Percentiles rank a stretch among this genome's conserved stretches.
These are phyloP conservation scores for Platorchestia sp. DNA, from an alignment of 1,140 invertebrate genomes.

Conservation along the genomic window DNA sequence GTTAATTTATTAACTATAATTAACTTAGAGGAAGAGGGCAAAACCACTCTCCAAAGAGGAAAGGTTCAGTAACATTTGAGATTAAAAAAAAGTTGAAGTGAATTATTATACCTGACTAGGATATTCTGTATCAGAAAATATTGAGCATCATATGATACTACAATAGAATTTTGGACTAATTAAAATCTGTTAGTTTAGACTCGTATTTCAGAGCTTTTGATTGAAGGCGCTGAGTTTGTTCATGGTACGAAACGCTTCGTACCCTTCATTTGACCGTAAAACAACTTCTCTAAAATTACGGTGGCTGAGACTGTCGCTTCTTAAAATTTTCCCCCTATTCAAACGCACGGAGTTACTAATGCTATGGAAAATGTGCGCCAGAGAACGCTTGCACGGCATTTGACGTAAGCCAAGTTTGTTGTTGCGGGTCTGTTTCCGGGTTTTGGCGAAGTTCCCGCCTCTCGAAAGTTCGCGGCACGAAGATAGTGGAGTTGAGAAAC, in stretches of 20 bases:
- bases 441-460: not conserved
- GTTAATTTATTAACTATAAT: not conserved
- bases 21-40: not conserved
- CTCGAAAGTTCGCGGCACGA: not conserved
- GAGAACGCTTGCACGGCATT: not conserved
- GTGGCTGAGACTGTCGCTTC: not conserved
- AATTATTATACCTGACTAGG: not conserved
- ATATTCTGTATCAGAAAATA: too few relatives aligned
- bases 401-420: slow-evolving; percentile 8
- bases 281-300: not conserved
- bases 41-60: not conserved
- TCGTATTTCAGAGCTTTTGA: not conserved
- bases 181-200: not conserved
- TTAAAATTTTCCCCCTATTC: not conserved
- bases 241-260: not conserved
- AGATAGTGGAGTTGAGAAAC: slow-evolving; percentile 20
- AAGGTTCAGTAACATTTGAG: not conserved
- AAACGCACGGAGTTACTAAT: not conserved
- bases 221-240: not conserved
- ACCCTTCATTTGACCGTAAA: not conserved
- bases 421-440: not conserved
- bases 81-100: not conserved
- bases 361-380: not conserved
- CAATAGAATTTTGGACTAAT: not conserved
- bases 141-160: not conserved